Percentiles rank a stretch among this genome's conserved stretches.
These are phyloP conservation scores for Drosophila nikananu DNA, from an alignment of 1,140 invertebrate species.

Conservation along the genomic window DNA sequence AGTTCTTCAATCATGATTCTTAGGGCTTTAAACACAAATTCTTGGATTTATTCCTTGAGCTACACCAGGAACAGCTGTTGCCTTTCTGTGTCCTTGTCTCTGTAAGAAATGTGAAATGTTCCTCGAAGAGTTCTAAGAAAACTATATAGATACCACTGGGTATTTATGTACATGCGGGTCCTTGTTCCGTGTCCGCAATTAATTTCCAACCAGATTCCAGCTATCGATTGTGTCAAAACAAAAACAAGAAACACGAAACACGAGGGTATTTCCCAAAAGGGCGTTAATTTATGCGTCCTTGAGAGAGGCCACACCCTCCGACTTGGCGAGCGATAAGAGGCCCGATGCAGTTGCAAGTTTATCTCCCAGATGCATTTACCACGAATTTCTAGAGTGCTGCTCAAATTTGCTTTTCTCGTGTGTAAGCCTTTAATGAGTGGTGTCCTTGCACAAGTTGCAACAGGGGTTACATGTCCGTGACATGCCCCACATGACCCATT, in stretches of 20 bases:
- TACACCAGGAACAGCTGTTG: slow-evolving; percentile 21
- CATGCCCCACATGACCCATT: slow-evolving; percentile 42
- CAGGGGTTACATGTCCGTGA: slow-evolving; percentile 43
- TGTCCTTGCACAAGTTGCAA: slow-evolving; percentile 32
- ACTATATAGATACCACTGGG: slow-evolving; percentile 17
- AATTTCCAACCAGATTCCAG: slow-evolving; percentile 61
- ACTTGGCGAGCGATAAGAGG: slow-evolving; percentile 18
- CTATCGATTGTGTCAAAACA: slow-evolving; percentile 77
- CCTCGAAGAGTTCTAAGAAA: slow-evolving; percentile 28
- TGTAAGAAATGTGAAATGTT: background rate
- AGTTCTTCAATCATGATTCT: background rate
- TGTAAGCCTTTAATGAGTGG: slow-evolving; percentile 44
- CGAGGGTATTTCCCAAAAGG: slow-evolving; percentile 16
- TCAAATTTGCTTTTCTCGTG: slow-evolving; percentile 41
- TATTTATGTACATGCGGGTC: slow-evolving; percentile 29
- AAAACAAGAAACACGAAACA: slow-evolving; percentile 28
- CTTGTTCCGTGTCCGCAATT: slow-evolving; percentile 45
- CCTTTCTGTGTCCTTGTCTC: slow-evolving; percentile 21
- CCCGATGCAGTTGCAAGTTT: slow-evolving; percentile 27
- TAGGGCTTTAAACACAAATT: background rate
- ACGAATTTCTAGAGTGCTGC: slow-evolving; percentile 31
- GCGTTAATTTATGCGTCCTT: slow-evolving; percentile 59
- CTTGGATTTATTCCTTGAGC: background rate
- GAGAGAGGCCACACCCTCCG: slow-evolving; percentile 7
- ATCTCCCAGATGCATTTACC: slow-evolving; percentile 22